A percentile compares a stretch with the other conserved stretches of the same genome.
These are phyloP conservation scores for Zalophus californianus DNA, from an alignment of 2,797 vertebrate species.

Conservation along the genomic window DNA sequence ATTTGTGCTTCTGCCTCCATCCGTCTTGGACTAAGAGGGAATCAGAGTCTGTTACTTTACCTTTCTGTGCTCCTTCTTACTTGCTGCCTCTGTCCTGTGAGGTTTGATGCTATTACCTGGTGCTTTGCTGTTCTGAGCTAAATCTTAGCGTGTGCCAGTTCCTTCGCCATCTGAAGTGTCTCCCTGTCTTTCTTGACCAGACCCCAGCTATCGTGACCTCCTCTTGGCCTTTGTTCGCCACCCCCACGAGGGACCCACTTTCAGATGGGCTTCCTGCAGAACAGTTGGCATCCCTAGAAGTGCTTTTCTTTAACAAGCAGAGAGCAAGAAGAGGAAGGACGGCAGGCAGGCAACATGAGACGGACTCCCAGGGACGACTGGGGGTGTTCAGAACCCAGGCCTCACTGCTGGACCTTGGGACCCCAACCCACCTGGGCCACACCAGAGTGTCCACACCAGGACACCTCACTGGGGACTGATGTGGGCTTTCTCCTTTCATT, in stretches of 20 bases:
- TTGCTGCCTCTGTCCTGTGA: background rate
- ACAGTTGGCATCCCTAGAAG: background rate
- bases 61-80: background rate
- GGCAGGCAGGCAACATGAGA: too few relatives aligned
- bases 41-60: background rate
- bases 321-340: background rate
- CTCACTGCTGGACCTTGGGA: too few relatives aligned
- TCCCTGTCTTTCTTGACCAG: background rate
- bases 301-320: background rate
- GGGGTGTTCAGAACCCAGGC: too few relatives aligned
- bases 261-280: background rate
- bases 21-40: background rate
- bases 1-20: background rate
- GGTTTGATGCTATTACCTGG: background rate
- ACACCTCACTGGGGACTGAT: accelerated
- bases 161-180: background rate
- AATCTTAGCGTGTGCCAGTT: background rate
- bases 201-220: background rate
- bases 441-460: background rate
- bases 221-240: background rate
- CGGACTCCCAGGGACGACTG: too few relatives aligned
- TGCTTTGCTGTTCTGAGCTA: background rate
- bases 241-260: background rate
- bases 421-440: background rate
- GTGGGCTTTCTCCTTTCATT: background rate